Evolutionary conservation across 2,888 invertebrate species (phyloP).

Genomic region (Hirtodrosophila confusa): DNA sequence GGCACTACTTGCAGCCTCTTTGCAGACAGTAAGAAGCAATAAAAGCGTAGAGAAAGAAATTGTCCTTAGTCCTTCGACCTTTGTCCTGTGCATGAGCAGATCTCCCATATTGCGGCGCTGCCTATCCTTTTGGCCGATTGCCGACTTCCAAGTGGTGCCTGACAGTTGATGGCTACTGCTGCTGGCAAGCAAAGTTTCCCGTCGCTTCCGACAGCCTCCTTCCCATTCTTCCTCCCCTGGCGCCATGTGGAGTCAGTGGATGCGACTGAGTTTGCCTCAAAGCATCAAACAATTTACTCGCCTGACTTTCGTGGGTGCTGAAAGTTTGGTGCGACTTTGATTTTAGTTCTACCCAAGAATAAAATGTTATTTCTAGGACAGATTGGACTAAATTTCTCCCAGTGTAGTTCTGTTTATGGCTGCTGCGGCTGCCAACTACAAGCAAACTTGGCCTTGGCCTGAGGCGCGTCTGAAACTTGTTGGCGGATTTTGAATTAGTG

Average conservation of each 20-base stretch:
- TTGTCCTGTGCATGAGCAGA: constrained; percentile 15
- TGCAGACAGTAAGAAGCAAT: constrained; percentile 54
- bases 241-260: constrained; percentile 15
- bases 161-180: constrained; percentile 53
- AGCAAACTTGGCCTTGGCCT: constrained; percentile 53
- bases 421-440: constrained; percentile 18
- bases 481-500: constrained; percentile 78
- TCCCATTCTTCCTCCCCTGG: not conserved
- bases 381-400: constrained; percentile 49
- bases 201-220: constrained; percentile 55
- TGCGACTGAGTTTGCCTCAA: constrained; percentile 40
- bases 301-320: constrained; percentile 40
- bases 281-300: constrained; percentile 69
- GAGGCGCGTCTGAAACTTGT: constrained; percentile 37
- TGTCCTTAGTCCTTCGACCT: constrained; percentile 21
- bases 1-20: constrained; percentile 39
- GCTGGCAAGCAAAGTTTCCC: constrained; percentile 65
- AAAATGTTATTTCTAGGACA: constrained; percentile 55
- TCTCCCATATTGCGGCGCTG: constrained; percentile 51
- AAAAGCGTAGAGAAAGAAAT: constrained; percentile 53
- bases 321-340: constrained; percentile 53
- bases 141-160: constrained; percentile 45
- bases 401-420: constrained; percentile 30
- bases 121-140: constrained; percentile 52
- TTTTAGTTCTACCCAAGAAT: constrained; percentile 47